These are phyloP conservation scores for Proterorhinus semilunaris DNA, from an alignment of 2,113 vertebrate species.

Conservation along the genomic window DNA sequence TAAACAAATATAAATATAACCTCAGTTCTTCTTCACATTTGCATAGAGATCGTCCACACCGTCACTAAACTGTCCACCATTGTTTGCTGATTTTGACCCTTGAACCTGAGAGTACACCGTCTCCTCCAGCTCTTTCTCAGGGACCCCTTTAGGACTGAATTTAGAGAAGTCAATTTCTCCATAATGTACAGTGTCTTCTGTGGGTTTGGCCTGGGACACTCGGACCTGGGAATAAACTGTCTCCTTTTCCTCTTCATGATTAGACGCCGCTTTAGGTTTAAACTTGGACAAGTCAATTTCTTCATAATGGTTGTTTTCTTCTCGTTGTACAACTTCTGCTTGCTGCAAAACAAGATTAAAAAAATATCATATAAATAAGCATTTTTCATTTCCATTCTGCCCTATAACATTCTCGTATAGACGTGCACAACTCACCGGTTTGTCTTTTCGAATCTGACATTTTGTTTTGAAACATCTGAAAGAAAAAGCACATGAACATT, in stretches of 20 bases:
- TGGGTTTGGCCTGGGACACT: background rate
- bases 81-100: background rate
- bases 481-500: background rate
- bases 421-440: conserved; percentile 6
- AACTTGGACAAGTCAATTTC: background rate
- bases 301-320: conserved; percentile 15
- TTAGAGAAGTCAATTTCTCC: conserved; percentile 7
- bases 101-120: conserved; percentile 12
- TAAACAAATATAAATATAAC: too few relatives aligned
- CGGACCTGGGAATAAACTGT: conserved; percentile 10
- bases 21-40: background rate
- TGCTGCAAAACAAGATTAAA: background rate
- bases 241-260: background rate
- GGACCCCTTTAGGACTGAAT: background rate
- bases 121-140: background rate
- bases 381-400: background rate
- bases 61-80: background rate
- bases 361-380: background rate
- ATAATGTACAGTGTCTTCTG: background rate
- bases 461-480: conserved; percentile 9
- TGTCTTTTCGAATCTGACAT: background rate
- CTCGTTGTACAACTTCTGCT: background rate
- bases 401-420: background rate
- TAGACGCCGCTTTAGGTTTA: background rate
- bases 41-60: background rate